phyloP scores from a whole-genome alignment of 2,113 vertebrate genomes.

The Pseudolaguvia tuberculata region DNA sequence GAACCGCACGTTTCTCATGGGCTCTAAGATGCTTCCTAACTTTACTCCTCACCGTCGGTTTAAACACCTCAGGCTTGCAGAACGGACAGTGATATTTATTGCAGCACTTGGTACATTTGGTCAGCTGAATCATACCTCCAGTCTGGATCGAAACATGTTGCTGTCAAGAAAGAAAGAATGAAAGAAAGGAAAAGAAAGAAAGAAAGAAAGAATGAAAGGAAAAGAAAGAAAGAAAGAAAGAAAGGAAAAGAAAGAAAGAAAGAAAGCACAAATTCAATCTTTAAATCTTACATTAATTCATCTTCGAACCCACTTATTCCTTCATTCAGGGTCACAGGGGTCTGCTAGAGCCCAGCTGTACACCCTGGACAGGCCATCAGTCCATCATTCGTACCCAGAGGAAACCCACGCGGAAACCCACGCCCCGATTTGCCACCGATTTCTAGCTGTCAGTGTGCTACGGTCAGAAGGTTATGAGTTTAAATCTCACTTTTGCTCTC shows the following conservation, averaged over 20 bases:
- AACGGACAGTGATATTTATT: constrained; percentile 17
- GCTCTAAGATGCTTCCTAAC: constrained; percentile 11
- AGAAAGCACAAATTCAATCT: background rate
- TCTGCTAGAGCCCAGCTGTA: no score
- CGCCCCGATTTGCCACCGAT: no score
- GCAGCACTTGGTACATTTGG: background rate
- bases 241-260: background rate
- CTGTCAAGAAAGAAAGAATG: no score
- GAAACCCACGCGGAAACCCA: no score
- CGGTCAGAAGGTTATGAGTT: no score
- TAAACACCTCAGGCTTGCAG: constrained; percentile 7
- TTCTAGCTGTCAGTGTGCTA: no score
- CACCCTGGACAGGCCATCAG: no score
- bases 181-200: background rate
- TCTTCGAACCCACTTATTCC: no score
- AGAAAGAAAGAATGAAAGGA: background rate
- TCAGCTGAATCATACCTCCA: background rate
- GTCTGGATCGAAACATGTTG: background rate
- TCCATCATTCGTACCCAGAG: no score
- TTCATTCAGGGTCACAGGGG: no score
- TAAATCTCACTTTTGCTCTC: no score
- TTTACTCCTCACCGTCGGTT: background rate
- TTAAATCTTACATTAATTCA: no score
- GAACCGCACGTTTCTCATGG: background rate
- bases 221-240: background rate